Percentiles rank a stretch among this genome's conserved stretches.
Evolutionary conservation across 2,888 invertebrate genomes (phyloP).

Genomic region (Dascillus cervinus): DNA sequence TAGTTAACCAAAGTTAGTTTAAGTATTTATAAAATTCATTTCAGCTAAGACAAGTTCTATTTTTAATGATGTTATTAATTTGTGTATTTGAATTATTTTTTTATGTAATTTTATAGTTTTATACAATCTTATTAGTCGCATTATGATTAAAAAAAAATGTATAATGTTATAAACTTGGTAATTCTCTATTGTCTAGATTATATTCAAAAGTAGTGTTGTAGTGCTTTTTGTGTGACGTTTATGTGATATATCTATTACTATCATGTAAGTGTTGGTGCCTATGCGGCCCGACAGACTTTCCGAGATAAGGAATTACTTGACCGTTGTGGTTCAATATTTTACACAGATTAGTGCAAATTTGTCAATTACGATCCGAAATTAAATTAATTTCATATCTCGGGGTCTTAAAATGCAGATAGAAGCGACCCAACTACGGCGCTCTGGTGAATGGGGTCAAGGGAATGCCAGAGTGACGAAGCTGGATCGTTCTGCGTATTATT

Average conservation of each 20-base stretch:
- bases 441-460: constrained; percentile 5
- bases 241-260: constrained; percentile 43
- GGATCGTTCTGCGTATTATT: constrained; percentile 39
- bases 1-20: constrained; percentile 38
- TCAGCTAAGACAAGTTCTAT: constrained; percentile 28
- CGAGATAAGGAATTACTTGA: constrained; percentile 17
- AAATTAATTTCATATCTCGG: constrained; percentile 21
- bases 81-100: constrained; percentile 31
- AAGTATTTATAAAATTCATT: not conserved
- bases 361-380: constrained; percentile 20
- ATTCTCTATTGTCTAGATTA: constrained; percentile 36
- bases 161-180: constrained; percentile 31
- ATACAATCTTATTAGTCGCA: constrained; percentile 32
- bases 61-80: constrained; percentile 28
- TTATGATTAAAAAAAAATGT: constrained; percentile 27
- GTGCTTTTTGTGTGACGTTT: constrained; percentile 47
- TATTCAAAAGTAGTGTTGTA: constrained; percentile 39
- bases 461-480: constrained; percentile 16
- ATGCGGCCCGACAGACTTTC: constrained; percentile 18
- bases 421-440: constrained; percentile 19
- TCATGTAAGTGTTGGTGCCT: constrained; percentile 24
- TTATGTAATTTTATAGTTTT: constrained; percentile 39
- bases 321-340: constrained; percentile 8
- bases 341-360: constrained; percentile 13
- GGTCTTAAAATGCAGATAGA: constrained; percentile 24